Percentiles rank a stretch among this genome's conserved stretches.
Conservation (phyloP, 2,888 invertebrate genomes). For the Macropis europaea region DNA sequence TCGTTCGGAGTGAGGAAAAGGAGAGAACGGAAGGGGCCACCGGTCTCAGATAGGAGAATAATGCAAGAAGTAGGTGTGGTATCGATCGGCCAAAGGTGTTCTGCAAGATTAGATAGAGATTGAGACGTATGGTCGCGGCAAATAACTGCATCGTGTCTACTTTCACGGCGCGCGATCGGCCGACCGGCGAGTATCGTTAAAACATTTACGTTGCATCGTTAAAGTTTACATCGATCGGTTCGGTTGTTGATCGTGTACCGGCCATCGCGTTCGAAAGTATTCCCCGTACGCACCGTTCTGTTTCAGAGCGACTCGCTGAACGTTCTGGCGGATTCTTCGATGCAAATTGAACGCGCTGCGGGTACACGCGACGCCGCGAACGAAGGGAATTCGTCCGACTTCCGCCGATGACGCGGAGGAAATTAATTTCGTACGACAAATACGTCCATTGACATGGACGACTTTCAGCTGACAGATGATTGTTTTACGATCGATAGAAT, state of each 20-base stretch:
- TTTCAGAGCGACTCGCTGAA: neutral
- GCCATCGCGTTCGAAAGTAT: neutral
- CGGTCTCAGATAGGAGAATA: constrained; percentile 9
- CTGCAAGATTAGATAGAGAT: constrained; percentile 42
- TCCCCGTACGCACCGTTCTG: neutral
- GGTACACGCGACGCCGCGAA: neutral
- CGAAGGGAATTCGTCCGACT: constrained; percentile 10
- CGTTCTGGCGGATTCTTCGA: neutral
- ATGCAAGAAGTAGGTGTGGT: constrained; percentile 14
- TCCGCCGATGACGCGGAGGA: neutral
- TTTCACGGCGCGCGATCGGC: constrained; percentile 9
- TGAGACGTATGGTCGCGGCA: constrained; percentile 25
- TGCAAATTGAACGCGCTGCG: constrained; percentile 5
- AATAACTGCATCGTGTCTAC: constrained; percentile 26
- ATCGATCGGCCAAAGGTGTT: constrained; percentile 30
- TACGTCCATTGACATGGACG: neutral
- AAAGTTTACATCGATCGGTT: neutral
- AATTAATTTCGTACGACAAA: constrained; percentile 21
- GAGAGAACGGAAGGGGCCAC: neutral
- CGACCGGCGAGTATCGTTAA: neutral
- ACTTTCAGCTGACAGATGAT: constrained; percentile 3
- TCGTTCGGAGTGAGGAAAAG: constrained; percentile 12
- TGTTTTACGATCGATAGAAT: constrained; percentile 12
- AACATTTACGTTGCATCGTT: constrained; percentile 10
- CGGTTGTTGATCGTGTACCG: neutral